A percentile compares a stretch with the other conserved stretches of the same genome.
Conservation (phyloP, 2,797 vertebrate species). For the Poeciliopsis turneri region DNA sequence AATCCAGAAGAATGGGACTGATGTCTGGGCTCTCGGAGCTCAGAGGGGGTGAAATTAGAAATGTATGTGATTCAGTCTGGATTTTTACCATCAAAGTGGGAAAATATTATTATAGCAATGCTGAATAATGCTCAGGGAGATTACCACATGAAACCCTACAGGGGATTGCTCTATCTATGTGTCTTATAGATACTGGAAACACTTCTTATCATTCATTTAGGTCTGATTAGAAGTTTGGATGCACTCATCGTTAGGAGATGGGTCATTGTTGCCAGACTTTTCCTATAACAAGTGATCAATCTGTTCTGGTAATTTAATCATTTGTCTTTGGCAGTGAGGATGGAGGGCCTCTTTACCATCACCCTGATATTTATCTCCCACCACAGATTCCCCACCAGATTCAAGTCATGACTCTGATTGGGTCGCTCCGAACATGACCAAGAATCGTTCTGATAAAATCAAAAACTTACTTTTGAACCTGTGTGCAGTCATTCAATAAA, state of each 20-base stretch:
- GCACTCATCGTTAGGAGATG: not conserved
- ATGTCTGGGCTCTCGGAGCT: constrained; percentile 12
- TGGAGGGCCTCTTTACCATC: not conserved
- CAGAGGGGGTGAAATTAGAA: constrained; percentile 1
- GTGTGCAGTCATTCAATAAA: not conserved
- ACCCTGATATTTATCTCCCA: not conserved
- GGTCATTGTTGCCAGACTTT: not conserved
- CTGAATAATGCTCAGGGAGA: not conserved
- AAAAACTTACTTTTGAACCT: not conserved
- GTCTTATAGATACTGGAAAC: not conserved
- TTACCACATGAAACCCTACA: not conserved
- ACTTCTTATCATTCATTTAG: not conserved
- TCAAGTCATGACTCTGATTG: not conserved
- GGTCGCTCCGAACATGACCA: not conserved
- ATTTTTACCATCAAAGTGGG: not conserved
- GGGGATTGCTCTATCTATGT: not conserved
- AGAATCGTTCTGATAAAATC: not conserved
- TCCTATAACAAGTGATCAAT: not conserved
- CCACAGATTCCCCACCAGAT: not conserved
- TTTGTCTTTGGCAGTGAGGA: not conserved
- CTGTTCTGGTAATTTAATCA: not conserved
- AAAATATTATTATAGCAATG: not conserved
- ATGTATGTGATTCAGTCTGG: not conserved
- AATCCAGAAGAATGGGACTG: constrained; percentile 6
- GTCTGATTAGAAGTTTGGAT: not conserved